Base-by-base conservation (phyloP, 1,140 invertebrate species). In the Mizuhopecten yessoensis region DNA sequence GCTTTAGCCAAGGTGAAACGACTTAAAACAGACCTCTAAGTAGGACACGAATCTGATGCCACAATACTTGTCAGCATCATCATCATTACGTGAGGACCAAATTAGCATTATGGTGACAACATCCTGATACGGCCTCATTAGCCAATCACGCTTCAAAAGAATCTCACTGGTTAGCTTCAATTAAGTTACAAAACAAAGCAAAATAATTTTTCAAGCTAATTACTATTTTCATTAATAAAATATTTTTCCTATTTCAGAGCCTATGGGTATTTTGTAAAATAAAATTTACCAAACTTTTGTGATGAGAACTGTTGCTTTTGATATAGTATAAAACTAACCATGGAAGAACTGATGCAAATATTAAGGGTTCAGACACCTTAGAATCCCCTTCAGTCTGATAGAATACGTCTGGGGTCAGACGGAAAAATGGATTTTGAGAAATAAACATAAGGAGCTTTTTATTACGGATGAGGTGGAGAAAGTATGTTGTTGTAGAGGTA, bases 371-470 rank as follows among this genome's bases (percentile, higher is more conserved):
- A 75, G 57, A 75, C 57, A 29, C 7, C 57, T 75, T 75, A n/a
- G 57, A 75, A 75, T 29, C 57, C 57, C n/a, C 57, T 75, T 75
- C n/a, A 29, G 23, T 17, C 57, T 29, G 57, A 75, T 75, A 29
- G 42, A 45, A 45, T 13, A 45, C 11, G 57, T 75, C 57, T 75
- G 57, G n/a, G 57, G 57, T 75, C 57, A 75, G 57, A 75, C n/a
- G n/a, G 29, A 75, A 75, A 75, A n/a, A 75, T 29, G n/a, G 57
- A 75, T 75, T 75, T 75, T 75, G 57, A 75, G 23, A 29, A 75
- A 29, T 29, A 75, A 75, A 75, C 57, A 75, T 75, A 75, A 75
- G 57, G 57, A 75, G 57, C 57, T 75, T 75, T 75, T 75, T 75
- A 75, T n/a, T 75, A 75, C 29, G 11, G 57, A 75, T 75, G 57